Evolutionary conservation across 92 coral and sea anemone genomes (phyloP).

Genomic region (Epizoanthus scotinus): DNA sequence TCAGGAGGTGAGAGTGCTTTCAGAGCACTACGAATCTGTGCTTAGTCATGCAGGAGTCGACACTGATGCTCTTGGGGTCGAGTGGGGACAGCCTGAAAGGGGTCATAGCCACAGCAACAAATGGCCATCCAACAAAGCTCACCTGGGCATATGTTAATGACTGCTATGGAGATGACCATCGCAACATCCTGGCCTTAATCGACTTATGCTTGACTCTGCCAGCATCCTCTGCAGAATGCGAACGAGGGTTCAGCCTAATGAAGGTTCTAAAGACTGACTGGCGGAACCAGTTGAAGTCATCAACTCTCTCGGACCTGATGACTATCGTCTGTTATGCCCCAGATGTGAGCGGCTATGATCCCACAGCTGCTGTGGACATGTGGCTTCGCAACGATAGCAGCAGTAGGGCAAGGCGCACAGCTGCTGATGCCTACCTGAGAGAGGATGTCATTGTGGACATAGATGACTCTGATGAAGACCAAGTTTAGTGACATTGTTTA

Average conservation of each 20-base stretch:
- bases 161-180: neutral
- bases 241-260: constrained; percentile 37
- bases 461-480: constrained; percentile 8
- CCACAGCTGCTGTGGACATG: constrained; percentile 21
- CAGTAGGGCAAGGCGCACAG: constrained; percentile 13
- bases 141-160: constrained; percentile 22
- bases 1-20: constrained; percentile 17
- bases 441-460: neutral
- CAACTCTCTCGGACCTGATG: constrained; percentile 30
- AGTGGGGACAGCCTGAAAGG: constrained; percentile 48
- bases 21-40: constrained; percentile 33
- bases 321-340: constrained; percentile 23
- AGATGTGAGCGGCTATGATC: constrained; percentile 23
- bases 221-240: constrained; percentile 33
- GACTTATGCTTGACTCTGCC: constrained; percentile 47
- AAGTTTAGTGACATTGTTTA: too few relatives aligned
- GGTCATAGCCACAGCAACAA: constrained; percentile 33
- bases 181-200: constrained; percentile 31
- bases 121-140: constrained; percentile 9
- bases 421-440: constrained; percentile 1
- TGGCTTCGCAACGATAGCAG: constrained; percentile 15
- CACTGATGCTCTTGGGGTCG: constrained; percentile 33
- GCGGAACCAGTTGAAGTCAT: constrained; percentile 33
- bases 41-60: constrained; percentile 35
- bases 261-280: constrained; percentile 33